phyloP scores from a whole-genome alignment of 2,113 vertebrate genomes.

The Chloroceryle aenea region DNA sequence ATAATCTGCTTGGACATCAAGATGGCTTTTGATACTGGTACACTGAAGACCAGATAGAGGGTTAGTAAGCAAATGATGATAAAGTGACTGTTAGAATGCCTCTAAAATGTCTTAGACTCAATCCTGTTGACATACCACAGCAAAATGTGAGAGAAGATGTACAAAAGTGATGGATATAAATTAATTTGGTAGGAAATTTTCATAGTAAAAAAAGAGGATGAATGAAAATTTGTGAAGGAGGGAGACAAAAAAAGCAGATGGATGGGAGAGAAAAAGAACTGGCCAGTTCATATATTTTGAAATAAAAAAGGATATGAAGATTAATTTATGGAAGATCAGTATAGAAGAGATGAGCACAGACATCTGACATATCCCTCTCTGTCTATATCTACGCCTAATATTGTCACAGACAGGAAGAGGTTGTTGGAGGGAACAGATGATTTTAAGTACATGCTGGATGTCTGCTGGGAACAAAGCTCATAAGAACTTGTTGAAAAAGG shows the following conservation, averaged over 20 bases:
- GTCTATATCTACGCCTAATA: neutral
- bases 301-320: neutral
- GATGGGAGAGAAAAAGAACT: neutral
- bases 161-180: neutral
- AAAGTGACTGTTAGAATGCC: slow-evolving; percentile 26
- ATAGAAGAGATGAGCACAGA: neutral
- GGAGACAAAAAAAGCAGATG: neutral
- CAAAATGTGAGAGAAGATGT: neutral
- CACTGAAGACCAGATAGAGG: slow-evolving; percentile 33
- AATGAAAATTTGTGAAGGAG: neutral
- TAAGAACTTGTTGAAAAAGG: neutral
- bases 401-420: neutral
- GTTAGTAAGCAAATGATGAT: slow-evolving; percentile 21
- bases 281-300: neutral
- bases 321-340: neutral
- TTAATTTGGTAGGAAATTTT: neutral
- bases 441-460: neutral
- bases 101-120: slow-evolving; percentile 9
- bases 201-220: neutral
- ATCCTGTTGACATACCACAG: neutral
- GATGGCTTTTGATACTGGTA: slow-evolving; percentile 66
- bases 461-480: neutral
- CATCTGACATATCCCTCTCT: neutral
- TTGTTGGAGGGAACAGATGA: neutral
- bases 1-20: slow-evolving; percentile 71